phyloP scores from a whole-genome alignment of 2,797 vertebrate genomes.

The Zalophus californianus region DNA sequence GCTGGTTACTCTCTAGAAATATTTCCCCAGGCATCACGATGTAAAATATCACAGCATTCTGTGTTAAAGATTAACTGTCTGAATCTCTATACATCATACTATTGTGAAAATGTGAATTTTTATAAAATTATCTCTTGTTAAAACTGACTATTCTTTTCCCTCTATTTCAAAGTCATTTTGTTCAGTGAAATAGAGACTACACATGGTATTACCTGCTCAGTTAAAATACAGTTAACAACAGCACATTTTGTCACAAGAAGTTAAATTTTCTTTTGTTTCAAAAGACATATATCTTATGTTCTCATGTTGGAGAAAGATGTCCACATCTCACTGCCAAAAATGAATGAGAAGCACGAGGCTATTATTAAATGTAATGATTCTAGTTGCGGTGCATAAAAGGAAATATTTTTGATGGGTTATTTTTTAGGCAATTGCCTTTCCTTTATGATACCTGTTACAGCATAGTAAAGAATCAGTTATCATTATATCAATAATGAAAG shows the following conservation, averaged over 20 bases:
- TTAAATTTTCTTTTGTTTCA: conserved; percentile 60
- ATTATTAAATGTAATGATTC: conserved; percentile 73
- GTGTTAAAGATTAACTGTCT: conserved; percentile 71
- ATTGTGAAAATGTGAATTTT: conserved; percentile 83
- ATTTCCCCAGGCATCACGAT: conserved; percentile 78
- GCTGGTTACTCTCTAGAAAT: conserved; percentile 36
- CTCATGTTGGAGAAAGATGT: conserved; percentile 68
- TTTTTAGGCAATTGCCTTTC: conserved; percentile 58
- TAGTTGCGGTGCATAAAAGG: conserved; percentile 56
- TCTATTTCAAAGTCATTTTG: conserved; percentile 75
- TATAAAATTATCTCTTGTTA: conserved; percentile 80
- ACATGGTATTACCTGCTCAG: conserved; percentile 60
- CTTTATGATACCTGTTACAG: conserved; percentile 22
- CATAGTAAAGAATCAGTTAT: conserved; percentile 49
- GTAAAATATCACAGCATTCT: conserved; percentile 79
- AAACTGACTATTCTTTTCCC: conserved; percentile 65
- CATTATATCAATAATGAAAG: neutral
- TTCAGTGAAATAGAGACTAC: conserved; percentile 73
- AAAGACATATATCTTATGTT: conserved; percentile 29
- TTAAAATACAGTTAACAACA: conserved; percentile 52
- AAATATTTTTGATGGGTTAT: conserved; percentile 67
- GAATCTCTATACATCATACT: conserved; percentile 72
- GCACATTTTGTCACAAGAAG: conserved; percentile 57
- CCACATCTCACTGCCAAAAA: conserved; percentile 72
- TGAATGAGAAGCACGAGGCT: conserved; percentile 58